A percentile compares a stretch with the other conserved stretches of the same genome.
These are phyloP conservation scores for Pycnonotus jocosus DNA, from an alignment of 2,113 vertebrate species.

Conservation along the genomic window DNA sequence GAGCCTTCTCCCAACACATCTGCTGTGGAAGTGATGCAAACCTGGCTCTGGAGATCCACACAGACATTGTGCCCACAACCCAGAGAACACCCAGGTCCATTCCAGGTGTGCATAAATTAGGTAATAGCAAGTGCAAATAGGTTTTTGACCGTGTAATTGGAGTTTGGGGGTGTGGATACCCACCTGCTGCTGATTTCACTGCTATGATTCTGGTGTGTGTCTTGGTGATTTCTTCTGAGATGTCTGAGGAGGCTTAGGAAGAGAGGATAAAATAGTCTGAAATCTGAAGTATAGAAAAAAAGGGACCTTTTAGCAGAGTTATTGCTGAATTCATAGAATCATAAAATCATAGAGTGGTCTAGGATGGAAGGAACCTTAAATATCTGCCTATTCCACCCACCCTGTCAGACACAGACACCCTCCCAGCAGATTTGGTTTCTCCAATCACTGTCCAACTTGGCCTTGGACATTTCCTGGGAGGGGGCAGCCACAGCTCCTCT, in stretches of 20 bases:
- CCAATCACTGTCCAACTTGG: not conserved
- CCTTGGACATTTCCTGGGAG: not conserved
- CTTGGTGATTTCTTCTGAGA: not conserved
- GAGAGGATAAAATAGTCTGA: not conserved
- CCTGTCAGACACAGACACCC: not conserved
- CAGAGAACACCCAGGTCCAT: not conserved
- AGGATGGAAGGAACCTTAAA: not conserved
- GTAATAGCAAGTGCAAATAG: not conserved
- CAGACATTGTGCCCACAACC: not conserved
- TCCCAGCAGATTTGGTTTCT: not conserved
- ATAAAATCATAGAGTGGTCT: not conserved
- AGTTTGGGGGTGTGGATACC: not conserved
- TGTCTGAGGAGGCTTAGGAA: not conserved
- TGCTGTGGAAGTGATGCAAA: not conserved
- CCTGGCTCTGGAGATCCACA: not conserved
- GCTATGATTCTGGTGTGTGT: accelerated
- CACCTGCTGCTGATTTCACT: not conserved
- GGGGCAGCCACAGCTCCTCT: not conserved
- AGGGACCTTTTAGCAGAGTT: not conserved
- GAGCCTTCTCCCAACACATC: not conserved
- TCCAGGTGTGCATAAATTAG: not conserved
- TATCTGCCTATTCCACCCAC: not conserved
- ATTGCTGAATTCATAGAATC: not conserved
- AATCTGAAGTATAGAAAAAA: not conserved
- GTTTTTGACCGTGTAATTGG: not conserved